phyloP scores from a whole-genome alignment of 2,113 vertebrate species.

The Nibea coibor region DNA sequence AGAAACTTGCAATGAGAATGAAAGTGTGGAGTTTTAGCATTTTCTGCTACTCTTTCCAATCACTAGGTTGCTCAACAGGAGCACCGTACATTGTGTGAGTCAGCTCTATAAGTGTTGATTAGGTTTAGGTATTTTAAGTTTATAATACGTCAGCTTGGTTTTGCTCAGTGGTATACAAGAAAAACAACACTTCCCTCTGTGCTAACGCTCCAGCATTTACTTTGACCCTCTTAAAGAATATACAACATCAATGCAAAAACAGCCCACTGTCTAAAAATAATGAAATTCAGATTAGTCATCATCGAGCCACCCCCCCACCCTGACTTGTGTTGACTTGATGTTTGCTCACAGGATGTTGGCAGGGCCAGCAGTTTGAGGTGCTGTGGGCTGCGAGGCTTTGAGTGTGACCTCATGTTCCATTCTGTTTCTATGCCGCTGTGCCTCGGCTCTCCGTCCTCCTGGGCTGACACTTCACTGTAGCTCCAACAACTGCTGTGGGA shows the following conservation, averaged over 20 bases:
- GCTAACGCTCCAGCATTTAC: neutral
- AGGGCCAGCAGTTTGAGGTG: slow-evolving; percentile 62
- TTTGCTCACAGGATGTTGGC: slow-evolving; percentile 65
- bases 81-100: neutral
- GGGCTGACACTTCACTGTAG: slow-evolving; percentile 74
- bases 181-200: neutral
- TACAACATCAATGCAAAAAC: slow-evolving; percentile 9
- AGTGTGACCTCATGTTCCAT: slow-evolving; percentile 82
- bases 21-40: too few species aligned
- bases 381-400: slow-evolving; percentile 68
- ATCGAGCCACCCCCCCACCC: slow-evolving; percentile 7
- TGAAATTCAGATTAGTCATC: slow-evolving; percentile 61
- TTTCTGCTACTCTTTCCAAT: too few species aligned
- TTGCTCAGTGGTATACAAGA: neutral
- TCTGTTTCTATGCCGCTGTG: slow-evolving; percentile 75
- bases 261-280: slow-evolving; percentile 34
- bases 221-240: neutral
- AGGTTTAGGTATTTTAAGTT: neutral
- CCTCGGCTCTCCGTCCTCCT: slow-evolving; percentile 68
- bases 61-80: neutral
- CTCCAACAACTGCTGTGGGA: slow-evolving; percentile 82
- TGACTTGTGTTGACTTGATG: slow-evolving; percentile 66
- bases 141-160: neutral
- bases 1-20: too few species aligned
- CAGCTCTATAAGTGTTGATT: neutral